Base-by-base conservation (phyloP, 2,113 vertebrate genomes). In the Ammodytes marinus region DNA sequence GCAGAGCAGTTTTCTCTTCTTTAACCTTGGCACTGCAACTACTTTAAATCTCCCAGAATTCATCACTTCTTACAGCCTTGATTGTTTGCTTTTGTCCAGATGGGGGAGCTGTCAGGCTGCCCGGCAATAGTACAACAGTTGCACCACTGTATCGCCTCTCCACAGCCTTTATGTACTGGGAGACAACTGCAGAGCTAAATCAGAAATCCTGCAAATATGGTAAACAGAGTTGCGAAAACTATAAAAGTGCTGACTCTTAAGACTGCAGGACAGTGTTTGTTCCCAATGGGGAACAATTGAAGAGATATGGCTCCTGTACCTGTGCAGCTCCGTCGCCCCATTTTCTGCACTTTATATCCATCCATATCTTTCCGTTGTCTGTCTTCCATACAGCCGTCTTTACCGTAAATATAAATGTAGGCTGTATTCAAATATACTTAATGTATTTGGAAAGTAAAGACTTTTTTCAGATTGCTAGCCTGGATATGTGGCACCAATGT, bases 61-160 rank as follows among this genome's bases (percentile, higher is more conserved):
- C 40, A 69, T 64, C 50, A n/a, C 13, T 4, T n/a, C 14, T 46
- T 14, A 50, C 42, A 43, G 40, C 10, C 55, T 27, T 63, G 49
- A 58, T 39, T 15, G 42, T 65, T 68, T 43, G 14, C 52, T 64
- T 76, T 76, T 72, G 80, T 74, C 88, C 93, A 93, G 80, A 70
- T 90, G 93, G 90, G 90, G 92, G 90, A 80, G 91, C 93, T 91
- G 72, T 90, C 17, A 83, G 61, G 91, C 92, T 83, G 12, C 65
- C 14, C 46, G 66, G 72, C 15, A 68, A 37, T 40, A 39, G n/a
- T 13, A 46, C 37, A 73, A 35, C 0, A 63, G 57, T 69, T 27
- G 81, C 61, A 46, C 14, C 72, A 73, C 42, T 50, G 60, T 57
- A 43, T 45, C 27, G 27, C 52, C 50, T 79, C 67, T 58, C 52